Evolutionary conservation across 2,113 vertebrate species (phyloP).

Genomic region (Aplodontia rufa): DNA sequence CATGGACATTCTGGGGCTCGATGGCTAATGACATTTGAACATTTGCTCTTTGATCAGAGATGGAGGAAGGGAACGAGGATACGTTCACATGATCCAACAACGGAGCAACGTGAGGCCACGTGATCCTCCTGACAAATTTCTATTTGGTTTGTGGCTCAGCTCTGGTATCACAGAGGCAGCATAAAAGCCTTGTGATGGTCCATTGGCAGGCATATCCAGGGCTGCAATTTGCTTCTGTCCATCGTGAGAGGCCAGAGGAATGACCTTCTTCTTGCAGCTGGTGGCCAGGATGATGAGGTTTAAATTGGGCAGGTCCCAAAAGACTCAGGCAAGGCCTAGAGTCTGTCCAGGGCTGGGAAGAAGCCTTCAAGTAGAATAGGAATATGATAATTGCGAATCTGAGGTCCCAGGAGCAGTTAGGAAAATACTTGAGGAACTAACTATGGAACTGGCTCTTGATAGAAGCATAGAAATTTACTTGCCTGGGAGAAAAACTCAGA

Average conservation of each 20-base stretch:
- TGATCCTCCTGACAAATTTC: constrained; percentile 60
- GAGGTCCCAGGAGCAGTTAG: not conserved
- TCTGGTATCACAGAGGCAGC: not conserved
- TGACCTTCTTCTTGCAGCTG: constrained; percentile 10
- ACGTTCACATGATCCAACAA: not conserved
- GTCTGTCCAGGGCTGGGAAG: not conserved
- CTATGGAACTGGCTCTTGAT: not conserved
- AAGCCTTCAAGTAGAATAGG: not conserved
- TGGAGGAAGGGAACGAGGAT: not conserved
- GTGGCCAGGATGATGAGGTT: constrained; percentile 16
- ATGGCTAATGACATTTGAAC: not conserved
- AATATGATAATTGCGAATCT: not conserved
- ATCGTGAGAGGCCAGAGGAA: constrained; percentile 45
- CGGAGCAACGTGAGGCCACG: not conserved
- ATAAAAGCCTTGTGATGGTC: constrained; percentile 38
- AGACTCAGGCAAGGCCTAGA: not conserved
- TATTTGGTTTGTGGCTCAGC: constrained; percentile 55
- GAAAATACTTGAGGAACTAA: not conserved
- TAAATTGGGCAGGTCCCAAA: not conserved
- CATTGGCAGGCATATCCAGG: constrained; percentile 50
- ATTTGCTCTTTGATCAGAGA: not conserved
- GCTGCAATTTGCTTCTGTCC: constrained; percentile 59
- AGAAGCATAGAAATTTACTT: not conserved
- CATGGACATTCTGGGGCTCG: not conserved
- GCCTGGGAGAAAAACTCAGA: not conserved